Evolutionary conservation across 2,113 vertebrate genomes (phyloP).

Genomic region (Danio rerio): DNA sequence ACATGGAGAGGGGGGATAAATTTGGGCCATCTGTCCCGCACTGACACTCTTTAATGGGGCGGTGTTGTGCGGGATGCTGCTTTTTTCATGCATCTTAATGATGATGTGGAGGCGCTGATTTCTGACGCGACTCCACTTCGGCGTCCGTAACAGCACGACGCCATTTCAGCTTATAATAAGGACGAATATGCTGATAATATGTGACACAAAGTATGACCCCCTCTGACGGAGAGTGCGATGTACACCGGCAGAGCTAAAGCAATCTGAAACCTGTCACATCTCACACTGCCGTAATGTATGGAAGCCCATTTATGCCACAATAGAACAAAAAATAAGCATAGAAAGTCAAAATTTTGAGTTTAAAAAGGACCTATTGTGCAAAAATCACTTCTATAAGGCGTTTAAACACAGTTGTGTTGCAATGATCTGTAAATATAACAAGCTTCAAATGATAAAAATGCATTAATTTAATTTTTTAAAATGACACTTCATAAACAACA

Average conservation of each 20-base stretch:
- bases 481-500: too few relatives aligned
- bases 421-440: too few relatives aligned
- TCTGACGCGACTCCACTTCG: constrained; percentile 41
- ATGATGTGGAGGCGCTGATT: constrained; percentile 64
- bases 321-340: too few relatives aligned
- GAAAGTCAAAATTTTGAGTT: too few relatives aligned
- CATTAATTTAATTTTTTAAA: too few relatives aligned
- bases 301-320: too few relatives aligned
- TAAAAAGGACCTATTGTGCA: too few relatives aligned
- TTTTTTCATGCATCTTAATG: constrained; percentile 83
- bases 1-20: constrained; percentile 88
- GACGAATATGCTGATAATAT: constrained; percentile 51
- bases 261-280: constrained; percentile 67
- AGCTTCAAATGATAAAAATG: too few relatives aligned
- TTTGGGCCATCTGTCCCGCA: constrained; percentile 89
- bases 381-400: too few relatives aligned
- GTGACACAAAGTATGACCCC: constrained; percentile 30
- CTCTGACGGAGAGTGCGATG: constrained; percentile 28
- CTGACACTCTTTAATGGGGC: constrained; percentile 79
- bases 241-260: constrained; percentile 55
- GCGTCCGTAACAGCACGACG: not conserved
- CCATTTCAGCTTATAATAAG: not conserved
- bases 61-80: constrained; percentile 73
- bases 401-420: too few relatives aligned
- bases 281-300: constrained; percentile 38